Evolutionary conservation across 1,140 invertebrate genomes (phyloP).

Genomic region (Panulirus ornatus): DNA sequence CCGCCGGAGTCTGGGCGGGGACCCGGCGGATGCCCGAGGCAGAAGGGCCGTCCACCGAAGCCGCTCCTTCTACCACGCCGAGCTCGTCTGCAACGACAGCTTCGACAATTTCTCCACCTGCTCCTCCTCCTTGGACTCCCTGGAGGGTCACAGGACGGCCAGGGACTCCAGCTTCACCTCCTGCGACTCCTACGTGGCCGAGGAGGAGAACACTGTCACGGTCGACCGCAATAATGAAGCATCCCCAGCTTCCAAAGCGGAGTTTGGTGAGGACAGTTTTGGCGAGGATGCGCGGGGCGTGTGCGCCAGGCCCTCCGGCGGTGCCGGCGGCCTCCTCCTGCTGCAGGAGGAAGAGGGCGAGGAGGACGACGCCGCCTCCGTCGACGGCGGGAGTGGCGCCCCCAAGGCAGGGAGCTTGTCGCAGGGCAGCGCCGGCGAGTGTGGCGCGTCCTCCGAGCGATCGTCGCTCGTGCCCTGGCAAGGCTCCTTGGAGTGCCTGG

Average conservation of each 20-base stretch:
- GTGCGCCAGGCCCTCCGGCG: not conserved
- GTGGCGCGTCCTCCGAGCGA: constrained; percentile 23
- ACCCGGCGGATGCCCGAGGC: not conserved
- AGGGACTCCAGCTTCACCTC: not conserved
- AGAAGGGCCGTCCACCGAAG: not conserved
- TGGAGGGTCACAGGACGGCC: not conserved
- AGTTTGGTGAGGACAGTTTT: constrained; percentile 32
- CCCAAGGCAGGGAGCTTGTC: not conserved
- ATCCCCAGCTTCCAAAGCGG: constrained; percentile 16
- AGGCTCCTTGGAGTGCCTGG: constrained; percentile 38
- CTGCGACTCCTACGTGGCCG: constrained; percentile 11
- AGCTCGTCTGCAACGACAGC: not conserved
- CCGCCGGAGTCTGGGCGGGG: constrained; percentile 20
- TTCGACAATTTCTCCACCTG: constrained; percentile 3
- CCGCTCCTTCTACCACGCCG: constrained; percentile 19
- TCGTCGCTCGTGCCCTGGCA: constrained; percentile 61
- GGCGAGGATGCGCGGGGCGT: not conserved
- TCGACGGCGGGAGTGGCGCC: not conserved
- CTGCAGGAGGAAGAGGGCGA: no score
- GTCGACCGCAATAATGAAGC: constrained; percentile 19
- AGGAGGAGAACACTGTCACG: not conserved
- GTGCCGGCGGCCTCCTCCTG: not conserved
- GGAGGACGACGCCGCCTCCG: not conserved
- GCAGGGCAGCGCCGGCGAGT: not conserved
- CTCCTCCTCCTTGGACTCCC: not conserved